These are phyloP conservation scores for Proales similis DNA, from an alignment of 1,140 invertebrate species.

Conservation along the genomic window DNA sequence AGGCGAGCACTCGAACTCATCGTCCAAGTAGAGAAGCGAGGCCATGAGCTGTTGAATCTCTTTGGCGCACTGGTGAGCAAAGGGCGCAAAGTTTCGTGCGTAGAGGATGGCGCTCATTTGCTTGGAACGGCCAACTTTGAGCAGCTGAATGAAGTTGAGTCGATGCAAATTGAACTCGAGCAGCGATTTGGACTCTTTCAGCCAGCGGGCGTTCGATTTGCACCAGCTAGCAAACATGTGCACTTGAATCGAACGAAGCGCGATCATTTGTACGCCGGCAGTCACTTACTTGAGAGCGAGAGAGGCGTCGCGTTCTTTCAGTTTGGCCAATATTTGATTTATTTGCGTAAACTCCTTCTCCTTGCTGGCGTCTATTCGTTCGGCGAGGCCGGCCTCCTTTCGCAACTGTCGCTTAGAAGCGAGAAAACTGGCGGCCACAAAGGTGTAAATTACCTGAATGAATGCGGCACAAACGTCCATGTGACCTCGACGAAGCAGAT, in stretches of 20 bases:
- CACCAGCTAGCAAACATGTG: constrained; percentile 54
- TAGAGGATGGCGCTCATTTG: constrained; percentile 74
- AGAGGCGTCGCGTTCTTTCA: constrained; percentile 68
- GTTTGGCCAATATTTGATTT: constrained; percentile 71
- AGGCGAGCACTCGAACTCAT: constrained; percentile 70
- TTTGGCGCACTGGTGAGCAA: constrained; percentile 71
- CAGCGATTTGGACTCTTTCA: constrained; percentile 58
- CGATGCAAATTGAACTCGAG: constrained; percentile 79
- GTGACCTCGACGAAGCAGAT: constrained; percentile 87
- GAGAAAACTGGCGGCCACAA: background rate
- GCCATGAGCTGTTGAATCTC: constrained; percentile 81
- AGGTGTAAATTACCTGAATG: constrained; percentile 49
- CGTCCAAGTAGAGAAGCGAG: constrained; percentile 70
- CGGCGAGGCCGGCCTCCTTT: background rate
- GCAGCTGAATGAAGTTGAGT: constrained; percentile 64
- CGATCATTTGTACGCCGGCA: background rate
- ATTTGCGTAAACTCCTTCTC: constrained; percentile 76
- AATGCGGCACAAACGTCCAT: constrained; percentile 77
- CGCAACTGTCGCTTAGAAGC: background rate
- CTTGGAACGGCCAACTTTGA: constrained; percentile 61
- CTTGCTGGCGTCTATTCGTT: constrained; percentile 60
- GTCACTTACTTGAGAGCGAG: constrained; percentile 65
- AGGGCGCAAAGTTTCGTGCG: constrained; percentile 76
- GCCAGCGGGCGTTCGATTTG: constrained; percentile 45
- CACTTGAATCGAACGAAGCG: background rate